A percentile compares a stretch with the other conserved stretches of the same genome.
phyloP scores from a whole-genome alignment of 1,140 invertebrate genomes.

The Nebria ingens region DNA sequence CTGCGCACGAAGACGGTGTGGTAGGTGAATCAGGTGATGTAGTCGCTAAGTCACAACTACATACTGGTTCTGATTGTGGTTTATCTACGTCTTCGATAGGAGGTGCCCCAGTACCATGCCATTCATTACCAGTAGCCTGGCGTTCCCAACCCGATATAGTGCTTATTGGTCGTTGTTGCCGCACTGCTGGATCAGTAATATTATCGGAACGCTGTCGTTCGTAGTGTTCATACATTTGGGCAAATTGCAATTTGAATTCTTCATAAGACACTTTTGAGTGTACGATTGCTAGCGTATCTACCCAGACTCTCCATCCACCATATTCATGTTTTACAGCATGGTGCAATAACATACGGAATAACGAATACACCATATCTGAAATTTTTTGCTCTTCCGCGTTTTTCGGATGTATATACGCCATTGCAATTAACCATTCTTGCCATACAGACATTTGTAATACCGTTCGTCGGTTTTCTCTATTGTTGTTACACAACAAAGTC shows the following conservation, averaged over 20 bases:
- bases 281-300: slow-evolving; percentile 97
- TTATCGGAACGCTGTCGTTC: slow-evolving; percentile 87
- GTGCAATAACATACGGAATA: slow-evolving; percentile 95
- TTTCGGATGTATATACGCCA: slow-evolving; percentile 96
- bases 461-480: slow-evolving; percentile 90
- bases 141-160: slow-evolving; percentile 93
- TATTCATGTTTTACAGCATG: slow-evolving; percentile 99
- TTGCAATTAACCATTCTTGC: slow-evolving; percentile 99
- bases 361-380: slow-evolving; percentile 94
- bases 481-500: slow-evolving; percentile 93
- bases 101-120: slow-evolving; percentile 29
- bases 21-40: slow-evolving; percentile 45
- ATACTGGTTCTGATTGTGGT: slow-evolving; percentile 29
- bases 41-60: slow-evolving; percentile 40
- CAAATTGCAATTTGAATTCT: slow-evolving; percentile 91
- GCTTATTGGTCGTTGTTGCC: slow-evolving; percentile 86
- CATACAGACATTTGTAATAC: slow-evolving; percentile 99
- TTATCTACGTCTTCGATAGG: slow-evolving; percentile 34
- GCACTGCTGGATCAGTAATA: slow-evolving; percentile 84
- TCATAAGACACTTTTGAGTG: slow-evolving; percentile 98
- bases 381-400: slow-evolving; percentile 92
- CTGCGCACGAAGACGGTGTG: slow-evolving; percentile 40
- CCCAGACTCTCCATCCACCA: slow-evolving; percentile 99
- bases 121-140: slow-evolving; percentile 29
- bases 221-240: slow-evolving; percentile 96